Base-by-base conservation (phyloP, 2,113 vertebrate genomes). In the Setophaga petechia region DNA sequence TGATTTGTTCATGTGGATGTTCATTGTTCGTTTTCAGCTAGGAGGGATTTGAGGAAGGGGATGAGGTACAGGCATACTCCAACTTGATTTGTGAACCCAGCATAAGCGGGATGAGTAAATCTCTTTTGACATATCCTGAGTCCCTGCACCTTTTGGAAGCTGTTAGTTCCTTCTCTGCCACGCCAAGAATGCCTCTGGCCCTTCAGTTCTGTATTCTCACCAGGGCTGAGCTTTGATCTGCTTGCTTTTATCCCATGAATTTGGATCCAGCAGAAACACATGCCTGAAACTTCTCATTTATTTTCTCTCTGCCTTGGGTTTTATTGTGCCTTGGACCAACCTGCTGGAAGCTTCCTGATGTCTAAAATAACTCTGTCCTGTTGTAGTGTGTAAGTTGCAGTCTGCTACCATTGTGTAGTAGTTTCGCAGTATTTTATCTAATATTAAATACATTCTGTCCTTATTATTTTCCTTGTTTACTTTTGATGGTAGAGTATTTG, bases 391-490 rank as follows among this genome's bases (percentile, higher is more conserved):
- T 86, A 81, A 66, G 25, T 39, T 92, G 24, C 11, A 59, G 9
- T 65, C 59, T 87, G 20, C 61, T 89, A n/a, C 49, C 13, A 0
- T 75, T 75, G 78, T 83, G 51, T 72, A 37, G 59, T 89, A 62
- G 17, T 14, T 66, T 61, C 27, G 14, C 27, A n/a, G 28, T 81
- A 58, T 75, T 86, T 87, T 93, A 76, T 74, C 93, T 74, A 79
- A 33, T 81, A 87, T 35, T 74, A 58, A 91, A 49, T 91, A 14
- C 52, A 41, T 79, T 85, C 35, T 91, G 12, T 84, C 54, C 61
- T 73, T 93, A 33, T n/a, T 86, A 17, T 86, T 83, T 90, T 84
- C 39, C n/a, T n/a, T 78, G 49, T 61, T 96, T 94, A 58, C 28
- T 74, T 87, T 52, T 49, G 51, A 47, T 90, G 69, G 49, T 86